A percentile compares a stretch with the other conserved stretches of the same genome.
These are phyloP conservation scores for Tachina fera DNA, from an alignment of 2,888 invertebrate species.

Conservation along the genomic window DNA sequence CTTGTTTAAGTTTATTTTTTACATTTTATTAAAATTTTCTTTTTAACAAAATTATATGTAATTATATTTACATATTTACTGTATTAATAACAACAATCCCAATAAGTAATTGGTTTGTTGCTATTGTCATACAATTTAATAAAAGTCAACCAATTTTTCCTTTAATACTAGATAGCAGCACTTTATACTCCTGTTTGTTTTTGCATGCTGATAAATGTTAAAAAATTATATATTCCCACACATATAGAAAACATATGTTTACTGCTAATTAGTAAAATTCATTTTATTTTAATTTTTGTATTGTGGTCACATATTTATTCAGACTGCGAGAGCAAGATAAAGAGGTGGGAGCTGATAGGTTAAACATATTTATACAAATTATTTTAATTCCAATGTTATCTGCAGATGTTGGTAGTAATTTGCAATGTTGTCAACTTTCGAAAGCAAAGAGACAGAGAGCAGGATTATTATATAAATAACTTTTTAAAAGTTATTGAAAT, in stretches of 20 bases:
- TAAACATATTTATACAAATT: conserved; percentile 36
- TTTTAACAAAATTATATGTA: too few relatives aligned
- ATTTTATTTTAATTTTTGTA: conserved; percentile 69
- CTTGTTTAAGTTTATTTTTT: too few relatives aligned
- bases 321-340: not conserved
- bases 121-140: conserved; percentile 40
- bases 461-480: not conserved
- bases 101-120: conserved; percentile 20
- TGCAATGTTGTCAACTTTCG: not conserved
- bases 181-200: conserved; percentile 16
- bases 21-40: too few relatives aligned
- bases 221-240: not conserved
- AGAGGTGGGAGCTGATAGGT: not conserved
- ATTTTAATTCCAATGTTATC: conserved; percentile 60
- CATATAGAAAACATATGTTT: conserved; percentile 59
- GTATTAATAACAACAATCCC: too few relatives aligned
- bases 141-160: conserved; percentile 51
- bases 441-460: not conserved
- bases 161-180: conserved; percentile 57
- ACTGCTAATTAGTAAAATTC: conserved; percentile 69
- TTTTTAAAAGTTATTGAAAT: not conserved
- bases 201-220: not conserved
- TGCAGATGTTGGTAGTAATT: conserved; percentile 59
- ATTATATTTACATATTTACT: too few relatives aligned
- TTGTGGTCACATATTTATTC: conserved; percentile 61